These are phyloP conservation scores for Brachypteracias leptosomus DNA, from an alignment of 2,113 vertebrate genomes.

Conservation along the genomic window DNA sequence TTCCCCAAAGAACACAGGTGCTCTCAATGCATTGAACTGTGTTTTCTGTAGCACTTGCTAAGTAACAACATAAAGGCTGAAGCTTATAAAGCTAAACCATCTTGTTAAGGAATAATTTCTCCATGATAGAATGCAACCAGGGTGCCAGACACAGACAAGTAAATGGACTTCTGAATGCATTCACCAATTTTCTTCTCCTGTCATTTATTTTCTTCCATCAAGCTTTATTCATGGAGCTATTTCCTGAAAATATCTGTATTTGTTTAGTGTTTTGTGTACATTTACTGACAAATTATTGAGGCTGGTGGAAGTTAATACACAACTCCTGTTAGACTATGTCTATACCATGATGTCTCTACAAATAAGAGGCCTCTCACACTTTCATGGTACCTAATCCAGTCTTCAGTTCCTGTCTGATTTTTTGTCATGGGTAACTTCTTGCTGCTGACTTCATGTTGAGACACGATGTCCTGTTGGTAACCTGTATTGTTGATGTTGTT, in stretches of 20 bases:
- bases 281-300: neutral
- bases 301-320: neutral
- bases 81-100: neutral
- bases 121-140: neutral
- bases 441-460: neutral
- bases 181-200: neutral
- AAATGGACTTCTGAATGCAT: neutral
- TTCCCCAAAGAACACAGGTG: neutral
- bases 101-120: neutral
- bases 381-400: neutral
- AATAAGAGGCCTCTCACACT: neutral
- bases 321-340: neutral
- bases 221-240: neutral
- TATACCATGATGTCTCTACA: neutral
- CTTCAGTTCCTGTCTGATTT: neutral
- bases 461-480: neutral
- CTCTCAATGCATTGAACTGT: neutral
- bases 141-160: neutral
- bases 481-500: neutral
- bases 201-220: neutral
- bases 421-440: neutral
- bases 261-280: neutral
- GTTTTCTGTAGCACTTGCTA: neutral
- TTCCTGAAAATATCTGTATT: neutral
- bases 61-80: neutral